Conservation (phyloP, 2,888 invertebrate species). For the Myathropa florea region DNA sequence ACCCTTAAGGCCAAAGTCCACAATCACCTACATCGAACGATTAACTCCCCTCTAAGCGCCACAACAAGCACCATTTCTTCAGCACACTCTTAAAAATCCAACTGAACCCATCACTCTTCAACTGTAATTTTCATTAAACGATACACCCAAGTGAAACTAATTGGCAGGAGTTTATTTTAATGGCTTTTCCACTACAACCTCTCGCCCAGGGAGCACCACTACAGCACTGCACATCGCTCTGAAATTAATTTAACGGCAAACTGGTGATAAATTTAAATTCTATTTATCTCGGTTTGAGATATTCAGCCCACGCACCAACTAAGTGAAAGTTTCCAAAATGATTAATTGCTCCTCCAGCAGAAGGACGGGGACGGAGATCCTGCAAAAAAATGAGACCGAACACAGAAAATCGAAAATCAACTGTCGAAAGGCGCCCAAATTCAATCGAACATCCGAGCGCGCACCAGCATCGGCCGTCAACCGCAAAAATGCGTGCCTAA, state of each 20-base stretch:
- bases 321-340: conserved; percentile 40
- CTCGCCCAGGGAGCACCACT: neutral
- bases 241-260: conserved; percentile 49
- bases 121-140: neutral
- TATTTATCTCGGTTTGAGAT: conserved; percentile 33
- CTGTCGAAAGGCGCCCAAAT: conserved; percentile 40
- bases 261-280: conserved; percentile 63
- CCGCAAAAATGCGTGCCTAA: conserved; percentile 67
- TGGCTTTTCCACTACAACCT: neutral
- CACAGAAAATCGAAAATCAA: conserved; percentile 35
- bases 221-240: conserved; percentile 43
- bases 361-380: neutral
- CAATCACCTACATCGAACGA: too few species aligned
- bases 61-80: too few species aligned
- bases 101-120: neutral
- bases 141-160: neutral
- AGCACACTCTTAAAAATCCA: too few species aligned
- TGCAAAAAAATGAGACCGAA: neutral
- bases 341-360: conserved; percentile 50
- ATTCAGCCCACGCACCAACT: conserved; percentile 54
- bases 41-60: too few species aligned
- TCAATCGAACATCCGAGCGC: conserved; percentile 52
- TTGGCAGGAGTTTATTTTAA: neutral
- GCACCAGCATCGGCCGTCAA: conserved; percentile 21
- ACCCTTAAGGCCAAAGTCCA: too few species aligned